Base-by-base conservation (phyloP, 2,797 vertebrate species). In the Cryptoblepharus egeriae region DNA sequence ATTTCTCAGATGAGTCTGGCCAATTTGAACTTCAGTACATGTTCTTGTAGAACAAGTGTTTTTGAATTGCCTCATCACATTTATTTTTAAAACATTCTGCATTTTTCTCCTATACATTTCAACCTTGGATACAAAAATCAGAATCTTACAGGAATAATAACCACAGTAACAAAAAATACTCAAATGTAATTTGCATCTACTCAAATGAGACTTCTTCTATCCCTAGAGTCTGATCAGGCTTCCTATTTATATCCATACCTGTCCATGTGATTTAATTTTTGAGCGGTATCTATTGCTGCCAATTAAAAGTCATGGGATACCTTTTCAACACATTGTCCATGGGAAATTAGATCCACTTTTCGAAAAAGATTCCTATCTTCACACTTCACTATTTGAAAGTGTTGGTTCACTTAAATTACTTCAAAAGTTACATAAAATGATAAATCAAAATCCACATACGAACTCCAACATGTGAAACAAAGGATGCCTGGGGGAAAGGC, bases 361-460 rank as follows among this genome's bases (percentile, higher is more conserved):
- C 77, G 77, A 28, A 57, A 78, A 77, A 72, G 30, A 32, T 65
- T 72, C 75, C 82, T 78, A 57, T 35, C 69, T 73, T 64, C 75
- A 73, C 68, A 37, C 76, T 78, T 83, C 26, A 13, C 58, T 30
- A 24, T 42, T 73, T 70, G 52, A 78, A 72, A 83, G 39, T 8
- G n/a, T 32, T 42, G 58, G 39, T 45, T 71, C 45, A 83, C 72
- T 83, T 72, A 78, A 77, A 64, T 24, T 28, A 72, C 28, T 42
- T 49, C 26, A 30, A 77, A 22, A 83, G 69, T 72, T 78, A 73
- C 24, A 78, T 73, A 73, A 83, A 77, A 72, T 37, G 72, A 75
- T 63, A 30, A 72, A 65, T 78, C 81, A 32, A 83, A 78, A 65
- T 67, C n/a, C n/a, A 42, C 39, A 72, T 28, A 83, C 70, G 35